Percentiles rank a stretch among this genome's conserved stretches.
Conservation (phyloP, 2,797 vertebrate species). For the Coilia nasus region DNA sequence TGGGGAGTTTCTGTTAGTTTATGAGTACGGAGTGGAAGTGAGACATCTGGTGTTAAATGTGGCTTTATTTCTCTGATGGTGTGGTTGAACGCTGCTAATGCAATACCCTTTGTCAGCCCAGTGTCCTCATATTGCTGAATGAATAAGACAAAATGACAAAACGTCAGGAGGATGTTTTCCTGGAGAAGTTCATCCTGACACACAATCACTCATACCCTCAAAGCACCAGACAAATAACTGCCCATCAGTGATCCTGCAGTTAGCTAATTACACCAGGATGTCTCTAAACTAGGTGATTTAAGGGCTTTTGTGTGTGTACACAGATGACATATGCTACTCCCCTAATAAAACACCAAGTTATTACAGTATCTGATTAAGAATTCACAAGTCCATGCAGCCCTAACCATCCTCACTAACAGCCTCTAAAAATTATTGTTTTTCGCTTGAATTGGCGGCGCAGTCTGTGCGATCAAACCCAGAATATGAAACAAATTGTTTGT, state of each 20-base stretch:
- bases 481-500: not conserved
- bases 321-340: slow-evolving; percentile 7
- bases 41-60: no score
- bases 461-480: not conserved
- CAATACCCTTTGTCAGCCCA: no score
- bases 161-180: not conserved
- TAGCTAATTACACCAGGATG: not conserved
- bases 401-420: not conserved
- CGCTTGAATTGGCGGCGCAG: not conserved
- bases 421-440: not conserved
- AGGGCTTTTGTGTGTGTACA: slow-evolving; percentile 28
- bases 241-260: not conserved
- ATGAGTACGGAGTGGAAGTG: no score
- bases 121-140: no score
- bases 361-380: slow-evolving; percentile 11
- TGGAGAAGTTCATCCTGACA: not conserved
- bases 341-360: not conserved
- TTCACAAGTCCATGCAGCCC: not conserved
- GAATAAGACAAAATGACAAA: not conserved
- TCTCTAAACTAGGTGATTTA: not conserved
- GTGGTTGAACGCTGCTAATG: no score
- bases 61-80: no score
- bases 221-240: slow-evolving; percentile 1
- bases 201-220: not conserved
- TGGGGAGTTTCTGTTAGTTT: not conserved